Evolutionary conservation across 2,113 vertebrate species (phyloP).

Genomic region (Naja naja): DNA sequence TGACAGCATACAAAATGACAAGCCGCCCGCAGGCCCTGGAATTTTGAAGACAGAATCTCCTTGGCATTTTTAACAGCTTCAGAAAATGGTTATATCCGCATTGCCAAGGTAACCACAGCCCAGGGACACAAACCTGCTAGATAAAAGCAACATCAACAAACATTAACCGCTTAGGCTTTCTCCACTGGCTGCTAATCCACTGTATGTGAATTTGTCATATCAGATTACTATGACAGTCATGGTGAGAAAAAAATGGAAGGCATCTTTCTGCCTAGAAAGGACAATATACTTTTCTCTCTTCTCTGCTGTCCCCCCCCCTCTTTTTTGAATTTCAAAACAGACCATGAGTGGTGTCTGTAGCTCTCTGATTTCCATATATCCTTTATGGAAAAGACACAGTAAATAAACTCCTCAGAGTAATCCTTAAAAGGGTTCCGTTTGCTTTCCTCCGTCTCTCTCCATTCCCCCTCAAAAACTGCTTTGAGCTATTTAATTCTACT

Average conservation of each 20-base stretch:
- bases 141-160: slow-evolving; percentile 99
- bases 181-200: slow-evolving; percentile 96
- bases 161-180: slow-evolving; percentile 98
- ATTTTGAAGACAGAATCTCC: slow-evolving; percentile 87
- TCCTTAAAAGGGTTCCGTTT: slow-evolving; percentile 89
- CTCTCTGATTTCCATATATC: slow-evolving; percentile 97
- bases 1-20: slow-evolving; percentile 98
- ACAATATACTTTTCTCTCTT: slow-evolving; percentile 85
- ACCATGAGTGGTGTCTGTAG: slow-evolving; percentile 89
- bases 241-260: slow-evolving; percentile 92
- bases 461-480: slow-evolving; percentile 82
- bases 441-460: slow-evolving; percentile 42
- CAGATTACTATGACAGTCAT: slow-evolving; percentile 99
- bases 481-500: slow-evolving; percentile 96
- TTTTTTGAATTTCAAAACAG: slow-evolving; percentile 98
- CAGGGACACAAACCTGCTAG: slow-evolving; percentile 93
- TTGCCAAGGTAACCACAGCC: slow-evolving; percentile 95
- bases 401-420: slow-evolving; percentile 96
- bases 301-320: slow-evolving; percentile 74
- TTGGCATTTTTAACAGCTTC: slow-evolving; percentile 94
- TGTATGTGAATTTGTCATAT: slow-evolving; percentile 99
- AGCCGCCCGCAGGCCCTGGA: slow-evolving; percentile 88
- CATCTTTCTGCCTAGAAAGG: slow-evolving; percentile 92
- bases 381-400: slow-evolving; percentile 92
- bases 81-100: slow-evolving; percentile 90